Percentiles rank a stretch among this genome's conserved stretches.
phyloP scores from a whole-genome alignment of 1,140 invertebrate species.

The Drosophila suzukii region DNA sequence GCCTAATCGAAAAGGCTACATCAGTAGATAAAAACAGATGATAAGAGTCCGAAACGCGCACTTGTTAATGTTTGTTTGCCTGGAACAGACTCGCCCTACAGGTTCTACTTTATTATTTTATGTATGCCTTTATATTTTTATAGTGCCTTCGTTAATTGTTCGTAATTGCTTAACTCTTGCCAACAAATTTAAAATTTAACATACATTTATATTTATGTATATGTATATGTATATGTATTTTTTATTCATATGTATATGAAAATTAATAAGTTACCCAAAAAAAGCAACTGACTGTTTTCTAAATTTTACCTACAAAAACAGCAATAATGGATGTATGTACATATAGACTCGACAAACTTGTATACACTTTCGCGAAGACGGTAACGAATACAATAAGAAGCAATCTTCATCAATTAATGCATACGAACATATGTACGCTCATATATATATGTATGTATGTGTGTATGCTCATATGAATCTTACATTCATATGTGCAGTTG shows the following conservation, averaged over 20 bases:
- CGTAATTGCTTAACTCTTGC: not conserved
- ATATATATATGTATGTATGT: not conserved
- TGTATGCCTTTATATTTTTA: constrained; percentile 22
- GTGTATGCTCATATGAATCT: not conserved
- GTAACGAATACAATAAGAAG: constrained; percentile 4
- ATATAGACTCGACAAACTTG: not conserved
- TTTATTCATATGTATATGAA: not conserved
- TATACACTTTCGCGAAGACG: not conserved
- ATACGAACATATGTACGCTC: not conserved
- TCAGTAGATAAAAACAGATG: constrained; percentile 58
- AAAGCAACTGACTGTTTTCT: not conserved
- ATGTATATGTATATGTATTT: not conserved
- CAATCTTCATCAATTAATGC: constrained; percentile 15
- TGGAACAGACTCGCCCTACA: constrained; percentile 8
- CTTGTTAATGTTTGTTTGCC: constrained; percentile 3
- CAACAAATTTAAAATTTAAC: not conserved
- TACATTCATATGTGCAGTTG: not conserved
- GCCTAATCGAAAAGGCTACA: constrained; percentile 44
- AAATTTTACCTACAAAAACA: not conserved
- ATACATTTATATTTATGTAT: not conserved
- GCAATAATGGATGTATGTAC: not conserved
- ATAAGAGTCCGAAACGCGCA: constrained; percentile 47
- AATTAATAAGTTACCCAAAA: not conserved
- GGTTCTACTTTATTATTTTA: constrained; percentile 1
- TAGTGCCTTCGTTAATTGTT: constrained; percentile 2